These are phyloP conservation scores for Zaprionus inermis DNA, from an alignment of 1,140 invertebrate genomes.

Conservation along the genomic window DNA sequence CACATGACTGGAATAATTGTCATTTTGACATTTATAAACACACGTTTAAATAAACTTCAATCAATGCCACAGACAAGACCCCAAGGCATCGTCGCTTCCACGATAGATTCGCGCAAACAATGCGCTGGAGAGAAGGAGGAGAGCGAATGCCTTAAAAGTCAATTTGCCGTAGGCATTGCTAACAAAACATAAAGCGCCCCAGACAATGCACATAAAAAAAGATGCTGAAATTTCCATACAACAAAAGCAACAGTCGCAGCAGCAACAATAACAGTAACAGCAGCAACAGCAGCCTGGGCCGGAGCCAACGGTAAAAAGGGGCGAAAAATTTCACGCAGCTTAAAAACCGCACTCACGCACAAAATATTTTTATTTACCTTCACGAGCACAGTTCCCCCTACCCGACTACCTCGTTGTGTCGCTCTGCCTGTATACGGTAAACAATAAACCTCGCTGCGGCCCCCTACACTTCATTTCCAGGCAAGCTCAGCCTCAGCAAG, in stretches of 20 bases:
- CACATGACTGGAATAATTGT: constrained; percentile 63
- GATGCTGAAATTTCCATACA: constrained; percentile 70
- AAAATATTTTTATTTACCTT: constrained; percentile 82
- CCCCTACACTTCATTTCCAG: constrained; percentile 4
- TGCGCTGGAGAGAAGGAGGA: constrained; percentile 23
- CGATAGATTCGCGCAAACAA: constrained; percentile 57
- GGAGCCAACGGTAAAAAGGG: constrained; percentile 25
- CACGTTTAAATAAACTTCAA: constrained; percentile 78
- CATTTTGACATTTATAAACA: constrained; percentile 78
- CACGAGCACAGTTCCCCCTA: constrained; percentile 3
- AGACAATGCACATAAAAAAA: constrained; percentile 75
- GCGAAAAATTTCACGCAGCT: constrained; percentile 76
- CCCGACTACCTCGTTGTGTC: constrained; percentile 7
- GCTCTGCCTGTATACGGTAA: constrained; percentile 53
- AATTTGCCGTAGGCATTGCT: constrained; percentile 77
- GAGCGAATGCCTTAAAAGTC: constrained; percentile 69
- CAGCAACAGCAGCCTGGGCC: constrained; percentile 6
- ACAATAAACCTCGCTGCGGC: constrained; percentile 65
- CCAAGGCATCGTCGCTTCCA: constrained; percentile 10
- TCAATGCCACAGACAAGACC: constrained; percentile 53
- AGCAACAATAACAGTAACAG: constrained; percentile 28
- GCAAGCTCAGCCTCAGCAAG: constrained; percentile 8
- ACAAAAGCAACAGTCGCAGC: constrained; percentile 31
- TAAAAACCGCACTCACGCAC: constrained; percentile 82
- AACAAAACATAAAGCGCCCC: constrained; percentile 70